These are phyloP conservation scores for Orthosia gracilis DNA, from an alignment of 2,888 invertebrate species.

Conservation along the genomic window DNA sequence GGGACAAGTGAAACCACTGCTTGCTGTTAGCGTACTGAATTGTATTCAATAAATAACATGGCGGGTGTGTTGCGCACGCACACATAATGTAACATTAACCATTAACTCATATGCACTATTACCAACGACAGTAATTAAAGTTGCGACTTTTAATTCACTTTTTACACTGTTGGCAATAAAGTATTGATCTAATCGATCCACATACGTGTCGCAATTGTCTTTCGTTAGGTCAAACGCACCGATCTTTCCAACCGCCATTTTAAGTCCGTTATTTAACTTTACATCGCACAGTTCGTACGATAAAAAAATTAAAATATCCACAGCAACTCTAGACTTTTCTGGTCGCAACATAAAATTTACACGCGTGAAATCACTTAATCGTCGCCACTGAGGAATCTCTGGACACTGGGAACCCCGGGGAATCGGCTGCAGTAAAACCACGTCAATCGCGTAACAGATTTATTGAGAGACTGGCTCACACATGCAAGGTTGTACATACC, in stretches of 20 bases:
- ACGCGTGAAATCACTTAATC: constrained; percentile 2
- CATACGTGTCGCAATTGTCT: constrained; percentile 34
- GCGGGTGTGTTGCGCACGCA: too few relatives aligned
- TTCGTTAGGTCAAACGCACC: constrained; percentile 34
- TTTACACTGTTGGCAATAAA: constrained; percentile 34
- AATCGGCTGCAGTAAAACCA: too few relatives aligned
- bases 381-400: not conserved
- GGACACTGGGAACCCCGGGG: too few relatives aligned
- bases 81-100: too few relatives aligned
- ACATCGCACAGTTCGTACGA: not conserved
- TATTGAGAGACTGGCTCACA: too few relatives aligned
- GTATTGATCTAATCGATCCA: constrained; percentile 45
- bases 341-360: not conserved
- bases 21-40: too few relatives aligned
- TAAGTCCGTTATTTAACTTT: constrained; percentile 2
- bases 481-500: too few relatives aligned
- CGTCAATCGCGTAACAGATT: too few relatives aligned
- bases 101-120: constrained; percentile 47
- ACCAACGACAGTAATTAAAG: constrained; percentile 54
- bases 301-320: not conserved
- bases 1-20: too few relatives aligned
- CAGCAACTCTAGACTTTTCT: not conserved
- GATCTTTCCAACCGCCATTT: constrained; percentile 42
- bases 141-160: constrained; percentile 9
- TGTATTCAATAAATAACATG: too few relatives aligned